Evolutionary conservation across 2,888 invertebrate genomes (phyloP).

Genomic region (Ptilodon capucinus): DNA sequence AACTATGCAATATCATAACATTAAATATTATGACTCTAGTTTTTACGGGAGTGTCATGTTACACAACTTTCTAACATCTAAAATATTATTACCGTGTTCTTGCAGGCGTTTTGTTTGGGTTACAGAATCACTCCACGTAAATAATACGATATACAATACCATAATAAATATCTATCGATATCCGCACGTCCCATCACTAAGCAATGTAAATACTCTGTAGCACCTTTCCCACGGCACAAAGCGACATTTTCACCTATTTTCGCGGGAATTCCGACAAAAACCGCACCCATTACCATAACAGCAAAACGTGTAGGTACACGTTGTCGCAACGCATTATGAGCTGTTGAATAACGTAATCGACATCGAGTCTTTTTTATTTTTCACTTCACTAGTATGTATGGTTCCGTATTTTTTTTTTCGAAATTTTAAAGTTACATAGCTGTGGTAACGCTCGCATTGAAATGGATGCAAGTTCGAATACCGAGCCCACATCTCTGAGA

Average conservation of each 20-base stretch:
- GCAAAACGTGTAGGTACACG: constrained; percentile 42
- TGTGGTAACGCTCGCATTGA: too few relatives aligned
- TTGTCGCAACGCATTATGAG: constrained; percentile 43
- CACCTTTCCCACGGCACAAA: constrained; percentile 66
- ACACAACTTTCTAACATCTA: constrained; percentile 27
- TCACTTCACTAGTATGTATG: constrained; percentile 29
- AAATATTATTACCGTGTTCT: neutral
- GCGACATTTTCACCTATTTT: constrained; percentile 75
- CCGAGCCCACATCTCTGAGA: too few relatives aligned
- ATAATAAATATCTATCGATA: constrained; percentile 31
- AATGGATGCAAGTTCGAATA: too few relatives aligned
- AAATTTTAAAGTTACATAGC: too few relatives aligned
- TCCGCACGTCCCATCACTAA: constrained; percentile 40
- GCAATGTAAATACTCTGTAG: constrained; percentile 43
- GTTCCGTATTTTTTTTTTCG: constrained; percentile 14
- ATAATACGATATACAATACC: neutral
- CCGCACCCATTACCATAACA: constrained; percentile 57
- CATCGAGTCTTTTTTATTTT: constrained; percentile 17
- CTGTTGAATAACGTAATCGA: constrained; percentile 53
- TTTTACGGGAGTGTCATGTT: constrained; percentile 10
- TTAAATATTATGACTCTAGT: constrained; percentile 23
- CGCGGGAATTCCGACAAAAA: constrained; percentile 62
- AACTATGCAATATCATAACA: constrained; percentile 12
- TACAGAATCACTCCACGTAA: too few relatives aligned
- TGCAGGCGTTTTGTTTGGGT: neutral